Evolutionary conservation across 2,113 vertebrate genomes (phyloP), one percentile per base, ranked within the genome.

Genomic region (Calidris pugnax): DNA sequence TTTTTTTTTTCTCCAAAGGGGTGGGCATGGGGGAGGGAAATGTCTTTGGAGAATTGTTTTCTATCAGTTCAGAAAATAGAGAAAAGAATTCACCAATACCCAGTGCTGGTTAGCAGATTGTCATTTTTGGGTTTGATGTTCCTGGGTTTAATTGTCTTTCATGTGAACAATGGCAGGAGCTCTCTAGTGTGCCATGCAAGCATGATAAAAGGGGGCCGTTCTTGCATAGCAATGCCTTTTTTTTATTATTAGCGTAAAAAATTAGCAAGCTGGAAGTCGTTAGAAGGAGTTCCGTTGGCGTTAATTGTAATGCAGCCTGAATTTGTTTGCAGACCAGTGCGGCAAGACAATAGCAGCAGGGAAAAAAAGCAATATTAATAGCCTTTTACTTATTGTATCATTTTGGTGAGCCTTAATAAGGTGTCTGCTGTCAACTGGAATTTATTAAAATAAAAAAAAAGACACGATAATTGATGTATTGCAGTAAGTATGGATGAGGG

Each of bases 81-180:
- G 97, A 90, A 96, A 96, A 97, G 97, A 98, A 97, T 75, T 89
- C 96, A 97, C 98, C 96, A 97, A 95, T 98, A 98, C 98, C 98
- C 98, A 98, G 98, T 81, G 97, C 98, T 98, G 97, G 98, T 98
- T 98, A 98, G 98, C 98, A 98, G 98, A 98, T 98, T 99, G 98
- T 98, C 98, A 98, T 98, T 98, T 98, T 98, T 98, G 96, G 98
- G 98, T 98, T 99, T 99, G 98, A 99, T 98, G 98, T 99, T 98
- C 97, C 97, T 98, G 98, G 97, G 96, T 99, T 98, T 99, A 99
- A 99, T 99, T 99, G 98, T 99, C 98, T 99, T 99, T 99, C 98
- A 98, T 98, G 98, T 98, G 98, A 99, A 99, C 98, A 99, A 98
- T 98, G 97, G 98, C 98, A 98, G 98, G 92, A 96, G 94, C 98